Conservation (phyloP, 2,113 vertebrate genomes). For the Empidonax traillii region DNA sequence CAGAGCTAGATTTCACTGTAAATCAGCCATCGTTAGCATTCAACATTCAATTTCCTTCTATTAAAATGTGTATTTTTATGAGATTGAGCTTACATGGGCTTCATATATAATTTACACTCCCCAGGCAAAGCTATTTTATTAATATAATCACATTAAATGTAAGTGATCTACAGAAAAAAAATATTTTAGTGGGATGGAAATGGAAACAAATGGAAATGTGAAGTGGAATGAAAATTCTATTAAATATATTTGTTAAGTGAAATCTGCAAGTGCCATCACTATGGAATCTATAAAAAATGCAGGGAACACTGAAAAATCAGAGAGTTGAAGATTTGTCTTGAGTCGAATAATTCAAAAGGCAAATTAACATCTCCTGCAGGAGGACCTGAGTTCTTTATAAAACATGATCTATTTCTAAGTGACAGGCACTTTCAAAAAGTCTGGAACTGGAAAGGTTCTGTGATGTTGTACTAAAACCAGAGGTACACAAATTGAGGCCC, state of each 20-base stretch:
- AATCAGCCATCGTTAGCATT: neutral
- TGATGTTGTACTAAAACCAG: neutral
- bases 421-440: neutral
- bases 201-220: neutral
- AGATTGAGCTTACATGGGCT: neutral
- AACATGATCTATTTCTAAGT: neutral
- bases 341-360: neutral
- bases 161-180: neutral
- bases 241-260: neutral
- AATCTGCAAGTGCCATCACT: neutral
- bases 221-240: neutral
- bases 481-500: neutral
- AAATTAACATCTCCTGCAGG: neutral
- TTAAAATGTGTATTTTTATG: neutral
- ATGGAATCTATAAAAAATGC: neutral
- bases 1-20: neutral
- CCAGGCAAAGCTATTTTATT: neutral
- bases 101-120: neutral
- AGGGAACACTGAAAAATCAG: neutral
- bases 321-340: neutral
- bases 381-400: neutral
- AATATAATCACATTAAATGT: neutral
- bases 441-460: neutral
- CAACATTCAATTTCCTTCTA: neutral
- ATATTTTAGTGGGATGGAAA: neutral